Evolutionary conservation across 2,113 vertebrate species (phyloP), one percentile per base, ranked within the genome.

Genomic region (Paraplagusia blochii): DNA sequence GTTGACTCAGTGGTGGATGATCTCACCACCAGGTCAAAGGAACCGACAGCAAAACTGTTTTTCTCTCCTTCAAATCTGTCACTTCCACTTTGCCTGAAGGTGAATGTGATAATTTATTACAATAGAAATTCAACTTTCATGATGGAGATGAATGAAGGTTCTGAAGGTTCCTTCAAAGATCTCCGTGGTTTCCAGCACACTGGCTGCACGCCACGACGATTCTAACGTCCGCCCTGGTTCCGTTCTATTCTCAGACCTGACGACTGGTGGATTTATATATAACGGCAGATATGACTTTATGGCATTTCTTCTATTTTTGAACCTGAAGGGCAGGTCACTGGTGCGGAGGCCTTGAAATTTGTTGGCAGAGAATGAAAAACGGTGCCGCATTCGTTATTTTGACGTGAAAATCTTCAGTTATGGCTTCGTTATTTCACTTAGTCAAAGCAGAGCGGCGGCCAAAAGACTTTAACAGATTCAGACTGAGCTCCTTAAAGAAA

Each of bases 81-180:
- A 53, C 71, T 69, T 83, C 84, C 70, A 73, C 80, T 86, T 86
- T 74, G 76, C 59, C 58, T 44, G 69, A 83, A 87, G 76, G 79
- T 66, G 82, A 81, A 86, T 81, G 64, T 71, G 77, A 87, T 88
- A 85, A 85, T 83, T 82, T 77, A 88, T 63, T 64, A 53, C 82
- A 80, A 82, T 29, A 29, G 65, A 64, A 70, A 74, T 84, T 66
- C 59, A 79, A 74, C 70, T 79, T 74, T 83, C 76, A 80, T 66
- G 78, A 55, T 52, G 45, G 61, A 52, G 53, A n/a, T 63, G 69
- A 66, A 84, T 72, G 63, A 54, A 69, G 65, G 72, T 59, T 70
- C 49, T 68, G 60, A 64, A 61, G 63, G 76, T 71, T 64, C 59
- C 69, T 82, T 79, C 82, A 71, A 87, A 87, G 69, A 80, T 72